A percentile compares a stretch with the other conserved stretches of the same genome.
Conservation (phyloP, 2,113 vertebrate species). For the Chrysemys picta region DNA sequence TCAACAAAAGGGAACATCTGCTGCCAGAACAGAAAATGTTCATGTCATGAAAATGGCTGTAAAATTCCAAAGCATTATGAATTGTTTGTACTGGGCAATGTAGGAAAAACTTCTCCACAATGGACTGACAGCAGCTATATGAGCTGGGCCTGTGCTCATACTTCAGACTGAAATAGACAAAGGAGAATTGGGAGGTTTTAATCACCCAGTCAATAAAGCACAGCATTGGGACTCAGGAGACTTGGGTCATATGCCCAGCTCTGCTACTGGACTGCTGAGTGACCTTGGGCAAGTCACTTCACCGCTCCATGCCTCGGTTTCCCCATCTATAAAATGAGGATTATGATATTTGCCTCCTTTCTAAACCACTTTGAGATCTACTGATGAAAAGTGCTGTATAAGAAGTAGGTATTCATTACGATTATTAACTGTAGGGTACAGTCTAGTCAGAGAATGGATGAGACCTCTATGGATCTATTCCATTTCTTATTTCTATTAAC, state of each 20-base stretch:
- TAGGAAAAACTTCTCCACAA: background rate
- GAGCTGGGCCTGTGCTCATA: background rate
- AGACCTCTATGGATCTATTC: background rate
- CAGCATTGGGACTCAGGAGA: background rate
- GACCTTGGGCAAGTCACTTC: background rate
- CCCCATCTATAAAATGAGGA: background rate
- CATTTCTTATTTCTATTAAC: background rate
- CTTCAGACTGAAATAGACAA: background rate
- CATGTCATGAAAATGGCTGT: background rate
- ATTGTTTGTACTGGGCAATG: background rate
- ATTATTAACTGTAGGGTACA: background rate
- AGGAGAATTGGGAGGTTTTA: background rate
- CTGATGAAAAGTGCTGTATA: background rate
- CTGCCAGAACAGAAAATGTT: too few species aligned
- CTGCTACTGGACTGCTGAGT: background rate
- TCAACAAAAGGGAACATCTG: fast-evolving
- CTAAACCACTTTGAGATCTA: background rate
- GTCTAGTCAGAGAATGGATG: background rate
- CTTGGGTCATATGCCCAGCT: background rate
- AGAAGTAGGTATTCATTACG: background rate
- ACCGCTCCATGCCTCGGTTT: background rate
- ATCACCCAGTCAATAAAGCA: too few species aligned
- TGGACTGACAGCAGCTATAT: background rate
- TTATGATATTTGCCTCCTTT: background rate
- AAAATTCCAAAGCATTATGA: background rate